Percentiles rank a stretch among this genome's conserved stretches.
Evolutionary conservation across 2,113 vertebrate species (phyloP).

Genomic region (Bungarus multicinctus): DNA sequence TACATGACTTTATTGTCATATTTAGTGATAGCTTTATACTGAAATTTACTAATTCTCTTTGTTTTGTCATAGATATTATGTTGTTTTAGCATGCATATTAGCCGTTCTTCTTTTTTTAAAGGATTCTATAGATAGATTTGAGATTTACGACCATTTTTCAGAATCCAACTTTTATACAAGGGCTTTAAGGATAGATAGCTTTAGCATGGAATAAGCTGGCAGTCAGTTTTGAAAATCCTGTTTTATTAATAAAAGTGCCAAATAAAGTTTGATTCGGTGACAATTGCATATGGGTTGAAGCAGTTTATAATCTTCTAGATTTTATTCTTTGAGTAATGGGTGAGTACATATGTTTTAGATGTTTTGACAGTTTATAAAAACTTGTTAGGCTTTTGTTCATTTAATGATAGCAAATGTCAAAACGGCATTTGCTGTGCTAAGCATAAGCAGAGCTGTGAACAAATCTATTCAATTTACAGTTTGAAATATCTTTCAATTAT

Average conservation of each 20-base stretch:
- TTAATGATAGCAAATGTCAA: slow-evolving; percentile 65
- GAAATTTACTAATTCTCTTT: background rate
- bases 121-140: background rate
- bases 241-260: slow-evolving; percentile 27
- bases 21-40: background rate
- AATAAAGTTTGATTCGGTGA: slow-evolving; percentile 17
- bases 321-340: slow-evolving; percentile 48
- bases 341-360: slow-evolving; percentile 56
- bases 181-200: background rate
- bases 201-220: background rate
- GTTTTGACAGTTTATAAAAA: slow-evolving; percentile 66
- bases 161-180: background rate
- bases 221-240: slow-evolving; percentile 1
- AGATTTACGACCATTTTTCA: background rate
- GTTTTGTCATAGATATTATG: background rate
- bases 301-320: slow-evolving; percentile 56
- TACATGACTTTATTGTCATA: background rate
- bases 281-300: slow-evolving; percentile 55
- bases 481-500: slow-evolving; percentile 56
- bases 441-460: slow-evolving; percentile 62
- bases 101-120: background rate
- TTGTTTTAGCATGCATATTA: background rate
- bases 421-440: slow-evolving; percentile 69
- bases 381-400: slow-evolving; percentile 52
- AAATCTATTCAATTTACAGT: slow-evolving; percentile 68